phyloP scores from a whole-genome alignment of 2,113 vertebrate species.

The Daubentonia madagascariensis region DNA sequence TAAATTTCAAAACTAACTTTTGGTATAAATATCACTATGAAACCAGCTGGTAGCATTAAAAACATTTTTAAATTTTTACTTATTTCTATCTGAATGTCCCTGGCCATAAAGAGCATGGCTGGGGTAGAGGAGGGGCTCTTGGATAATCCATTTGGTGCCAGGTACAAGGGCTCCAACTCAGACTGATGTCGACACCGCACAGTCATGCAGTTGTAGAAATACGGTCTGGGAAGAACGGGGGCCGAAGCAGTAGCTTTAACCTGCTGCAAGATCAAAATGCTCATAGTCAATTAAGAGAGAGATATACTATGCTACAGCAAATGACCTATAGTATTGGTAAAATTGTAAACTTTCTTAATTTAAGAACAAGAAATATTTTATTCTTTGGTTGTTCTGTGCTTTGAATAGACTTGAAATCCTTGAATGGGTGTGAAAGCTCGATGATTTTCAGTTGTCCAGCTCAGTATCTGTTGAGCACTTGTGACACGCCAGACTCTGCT shows the following conservation, averaged over 20 bases:
- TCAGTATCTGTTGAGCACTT: fast-evolving
- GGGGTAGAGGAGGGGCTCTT: too few species aligned
- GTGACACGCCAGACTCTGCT: background rate
- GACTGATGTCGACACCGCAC: fast-evolving
- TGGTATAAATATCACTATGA: background rate
- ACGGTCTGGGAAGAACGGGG: fast-evolving
- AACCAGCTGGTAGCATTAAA: background rate
- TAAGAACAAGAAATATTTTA: conserved; percentile 68
- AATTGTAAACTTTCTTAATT: conserved; percentile 68
- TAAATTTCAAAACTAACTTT: background rate
- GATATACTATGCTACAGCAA: conserved; percentile 63
- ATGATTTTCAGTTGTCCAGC: background rate
- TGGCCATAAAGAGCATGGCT: background rate
- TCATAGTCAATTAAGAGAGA: conserved; percentile 34
- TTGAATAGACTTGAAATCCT: conserved; percentile 63
- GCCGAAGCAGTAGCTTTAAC: conserved; percentile 47
- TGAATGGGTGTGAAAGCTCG: background rate
- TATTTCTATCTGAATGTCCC: background rate
- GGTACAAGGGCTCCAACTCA: background rate
- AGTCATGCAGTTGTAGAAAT: background rate
- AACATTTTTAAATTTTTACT: background rate
- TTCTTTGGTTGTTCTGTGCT: conserved; percentile 68
- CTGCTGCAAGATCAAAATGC: conserved; percentile 36
- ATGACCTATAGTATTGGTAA: conserved; percentile 59
- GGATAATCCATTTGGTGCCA: background rate